Evolutionary conservation across 2,888 invertebrate species (phyloP), one percentile per base, ranked within the genome.

Genomic region (Craniophora ligustri): DNA sequence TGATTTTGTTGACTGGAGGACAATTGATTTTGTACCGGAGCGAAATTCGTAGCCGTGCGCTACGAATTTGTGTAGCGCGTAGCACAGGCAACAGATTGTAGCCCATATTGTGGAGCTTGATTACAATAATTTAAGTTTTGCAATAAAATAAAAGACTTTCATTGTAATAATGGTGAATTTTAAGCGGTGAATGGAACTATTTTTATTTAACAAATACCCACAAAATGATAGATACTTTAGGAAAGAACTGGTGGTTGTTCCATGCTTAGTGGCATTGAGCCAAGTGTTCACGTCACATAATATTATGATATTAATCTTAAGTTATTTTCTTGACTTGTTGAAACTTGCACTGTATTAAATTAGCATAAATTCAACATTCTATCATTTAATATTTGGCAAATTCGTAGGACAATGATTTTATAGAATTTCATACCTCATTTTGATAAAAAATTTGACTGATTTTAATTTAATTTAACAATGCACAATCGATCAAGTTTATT

Each of bases 41-140:
- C 28, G 19, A 41, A 35, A 58, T 45, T 50, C 47, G 71, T 55
- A 55, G 51, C 34, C 2, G 6, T 15, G 8, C 34, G 55, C 67
- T 68, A 60, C 64, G 64, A 40, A 14, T 13, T 18, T 11, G 10
- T 31, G 71, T 66, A 70, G 71, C 49, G 4, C 60, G 53, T 54
- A 56, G 35, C 30, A 34, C 10, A 23, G 10, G 28, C 26, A 39
- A 26, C 32, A 15, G 15, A 16, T 46, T 34, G 41, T 38, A 35
- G 18, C 16, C 28, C 13, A 39, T 39, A 51, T 39, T 48, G 50
- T 56, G 32, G 14, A 28, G 10, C 8, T 32, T 55, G 34, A 44
- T 34, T 44, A 13, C 10, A 41, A 19, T 13, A 47, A 21, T 7
- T 15, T 23, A 14, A 6, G 1, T 8, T 5, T 10, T 13, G 7